These are phyloP conservation scores for Neodiprion virginianus DNA, from an alignment of 1,140 invertebrate species.

Conservation along the genomic window DNA sequence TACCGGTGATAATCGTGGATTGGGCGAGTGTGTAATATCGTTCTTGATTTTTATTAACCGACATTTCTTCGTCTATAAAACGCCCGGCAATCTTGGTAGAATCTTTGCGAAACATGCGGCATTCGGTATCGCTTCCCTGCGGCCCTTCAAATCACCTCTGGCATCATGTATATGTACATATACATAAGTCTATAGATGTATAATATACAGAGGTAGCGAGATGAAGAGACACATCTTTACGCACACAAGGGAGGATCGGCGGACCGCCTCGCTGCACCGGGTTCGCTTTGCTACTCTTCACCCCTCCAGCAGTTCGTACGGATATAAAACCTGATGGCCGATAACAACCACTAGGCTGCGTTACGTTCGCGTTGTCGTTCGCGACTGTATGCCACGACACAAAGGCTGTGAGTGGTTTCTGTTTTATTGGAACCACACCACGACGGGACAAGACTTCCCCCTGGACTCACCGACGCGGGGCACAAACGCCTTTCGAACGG, in stretches of 20 bases:
- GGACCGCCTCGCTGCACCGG: neutral
- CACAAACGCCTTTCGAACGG: neutral
- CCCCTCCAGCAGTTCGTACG: conserved; percentile 36
- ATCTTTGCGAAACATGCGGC: conserved; percentile 63
- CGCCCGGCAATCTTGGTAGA: conserved; percentile 63
- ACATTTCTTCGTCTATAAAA: conserved; percentile 63
- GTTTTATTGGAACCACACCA: conserved; percentile 60
- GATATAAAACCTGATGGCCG: conserved; percentile 65
- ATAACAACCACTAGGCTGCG: conserved; percentile 61
- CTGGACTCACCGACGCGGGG: no score
- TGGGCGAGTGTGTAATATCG: conserved; percentile 18
- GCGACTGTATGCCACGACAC: conserved; percentile 55
- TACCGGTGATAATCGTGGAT: conserved; percentile 27
- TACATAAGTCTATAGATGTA: neutral
- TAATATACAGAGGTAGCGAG: neutral
- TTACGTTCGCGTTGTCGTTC: conserved; percentile 19
- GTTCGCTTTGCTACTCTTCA: conserved; percentile 20
- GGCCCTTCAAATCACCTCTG: conserved; percentile 15
- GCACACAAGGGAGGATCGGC: neutral
- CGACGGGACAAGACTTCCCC: no score
- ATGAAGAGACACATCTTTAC: neutral
- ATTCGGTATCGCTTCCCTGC: conserved; percentile 52
- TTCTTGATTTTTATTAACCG: conserved; percentile 65
- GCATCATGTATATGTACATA: neutral
- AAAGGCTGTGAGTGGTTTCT: conserved; percentile 62